Base-by-base conservation (phyloP, 2,888 invertebrate genomes). In the Noctuana brunneofusca region DNA sequence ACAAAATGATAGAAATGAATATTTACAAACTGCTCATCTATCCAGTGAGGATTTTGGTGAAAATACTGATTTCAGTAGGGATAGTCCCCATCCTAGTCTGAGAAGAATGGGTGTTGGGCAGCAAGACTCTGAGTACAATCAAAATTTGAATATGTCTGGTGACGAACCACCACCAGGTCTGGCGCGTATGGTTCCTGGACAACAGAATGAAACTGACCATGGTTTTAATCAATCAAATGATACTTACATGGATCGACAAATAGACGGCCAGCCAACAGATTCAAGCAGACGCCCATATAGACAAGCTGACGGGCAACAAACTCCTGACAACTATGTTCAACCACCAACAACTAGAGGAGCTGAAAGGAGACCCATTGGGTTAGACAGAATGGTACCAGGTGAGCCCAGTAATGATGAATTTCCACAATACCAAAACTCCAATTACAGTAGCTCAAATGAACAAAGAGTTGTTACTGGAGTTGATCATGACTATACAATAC, bases 11-110 rank as follows among this genome's bases (percentile, higher is more conserved):
- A 90, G 96, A 64, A 95, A 96, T 78, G 95, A 96, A 79, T 96
- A 96, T 79, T 83, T 96, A 64, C 95, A 96, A 83, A 96, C 96
- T 1, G 95, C 95, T 16, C 95, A 95, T 74, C 82, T 96, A 52
- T 95, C 95, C 1, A 93, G 93, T 70, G 84, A 87, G 9, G 91
- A 92, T 69, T 92, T 86, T 68, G 82, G 81, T 11, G 90, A 88
- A 66, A 91, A 91, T 69, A 86, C 88, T 3, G 87, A 90, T 68
- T 87, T 86, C 49, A 84, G 84, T 64, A 92, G 93, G 68, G 86
- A 88, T 63, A 84, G 92, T 66, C 94, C 94, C 0, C 94, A 94
- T 2, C 94, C 94, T 0, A 95, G 95, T 0, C 75, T 94, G 9
- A 93, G 94, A 12, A 86, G 95, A 68, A 90, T 95, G 89, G 95